A percentile compares a stretch with the other conserved stretches of the same genome.
Evolutionary conservation across 1,140 invertebrate species (phyloP).

Genomic region (Diorhabda carinulata): DNA sequence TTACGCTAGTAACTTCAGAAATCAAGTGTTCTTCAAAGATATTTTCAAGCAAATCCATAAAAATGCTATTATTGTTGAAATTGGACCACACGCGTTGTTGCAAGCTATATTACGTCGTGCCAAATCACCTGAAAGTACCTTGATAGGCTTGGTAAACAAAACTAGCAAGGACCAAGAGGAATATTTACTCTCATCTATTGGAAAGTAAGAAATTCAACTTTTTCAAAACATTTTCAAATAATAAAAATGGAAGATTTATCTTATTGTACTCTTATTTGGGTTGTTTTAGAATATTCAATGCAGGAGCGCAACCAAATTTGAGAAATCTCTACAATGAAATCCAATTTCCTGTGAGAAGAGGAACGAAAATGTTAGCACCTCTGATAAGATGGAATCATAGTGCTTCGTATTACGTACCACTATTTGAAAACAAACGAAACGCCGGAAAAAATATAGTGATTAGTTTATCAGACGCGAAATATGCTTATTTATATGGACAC

Average conservation of each 20-base stretch:
- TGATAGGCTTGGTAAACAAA: neutral
- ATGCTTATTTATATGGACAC: slow-evolving; percentile 72
- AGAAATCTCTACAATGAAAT: slow-evolving; percentile 70
- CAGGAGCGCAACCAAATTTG: slow-evolving; percentile 73
- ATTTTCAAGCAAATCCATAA: slow-evolving; percentile 77
- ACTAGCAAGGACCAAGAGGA: slow-evolving; percentile 60
- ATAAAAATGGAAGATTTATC: neutral
- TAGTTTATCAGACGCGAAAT: slow-evolving; percentile 8
- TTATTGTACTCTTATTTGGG: too few relatives aligned
- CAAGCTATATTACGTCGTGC: slow-evolving; percentile 70
- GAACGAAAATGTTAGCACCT: slow-evolving; percentile 82
- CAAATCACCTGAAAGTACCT: neutral
- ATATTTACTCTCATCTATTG: slow-evolving; percentile 66
- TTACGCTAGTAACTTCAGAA: slow-evolving; percentile 91
- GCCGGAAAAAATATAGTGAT: slow-evolving; percentile 17
- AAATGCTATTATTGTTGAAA: slow-evolving; percentile 85
- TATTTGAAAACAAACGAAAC: slow-evolving; percentile 6
- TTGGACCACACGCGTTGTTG: slow-evolving; percentile 85
- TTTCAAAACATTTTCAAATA: neutral
- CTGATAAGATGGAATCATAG: slow-evolving; percentile 89
- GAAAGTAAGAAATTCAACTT: slow-evolving; percentile 59
- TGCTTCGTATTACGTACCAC: slow-evolving; percentile 60
- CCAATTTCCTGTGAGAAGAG: slow-evolving; percentile 75
- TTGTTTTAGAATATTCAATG: slow-evolving; percentile 63
- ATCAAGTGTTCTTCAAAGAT: slow-evolving; percentile 77